phyloP scores from a whole-genome alignment of 2,888 invertebrate genomes.

The Disparrhopalites patrizii region DNA sequence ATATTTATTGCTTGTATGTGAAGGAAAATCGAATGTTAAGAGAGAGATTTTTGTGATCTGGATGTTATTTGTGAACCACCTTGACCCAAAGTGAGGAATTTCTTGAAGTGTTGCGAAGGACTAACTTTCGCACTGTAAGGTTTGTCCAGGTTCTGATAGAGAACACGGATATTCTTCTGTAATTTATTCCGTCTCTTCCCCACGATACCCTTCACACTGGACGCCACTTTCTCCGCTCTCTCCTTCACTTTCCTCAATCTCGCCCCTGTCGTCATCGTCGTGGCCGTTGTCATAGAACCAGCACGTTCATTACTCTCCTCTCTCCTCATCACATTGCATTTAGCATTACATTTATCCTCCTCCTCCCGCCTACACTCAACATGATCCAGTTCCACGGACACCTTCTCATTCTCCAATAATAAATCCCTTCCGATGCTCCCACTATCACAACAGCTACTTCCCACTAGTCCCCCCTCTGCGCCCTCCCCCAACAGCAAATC shows the following conservation, averaged over 20 bases:
- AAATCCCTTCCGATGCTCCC: conserved; percentile 1
- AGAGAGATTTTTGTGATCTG: too few relatives aligned
- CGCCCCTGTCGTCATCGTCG: too few relatives aligned
- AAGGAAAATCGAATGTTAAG: too few relatives aligned
- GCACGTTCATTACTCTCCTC: conserved; percentile 6
- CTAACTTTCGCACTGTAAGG: conserved; percentile 47
- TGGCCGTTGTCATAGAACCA: too few relatives aligned
- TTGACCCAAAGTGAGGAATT: conserved; percentile 47
- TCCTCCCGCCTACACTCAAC: neutral
- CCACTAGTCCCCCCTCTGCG: conserved; percentile 14
- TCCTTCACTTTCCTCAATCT: conserved; percentile 38
- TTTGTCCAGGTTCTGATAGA: conserved; percentile 48
- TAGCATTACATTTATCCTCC: neutral
- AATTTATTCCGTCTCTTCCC: conserved; percentile 34
- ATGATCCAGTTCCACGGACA: conserved; percentile 43
- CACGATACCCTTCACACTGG: conserved; percentile 44
- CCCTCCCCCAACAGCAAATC: conserved; percentile 17
- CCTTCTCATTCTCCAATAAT: conserved; percentile 46
- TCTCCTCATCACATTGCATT: conserved; percentile 27
- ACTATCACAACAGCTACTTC: neutral
- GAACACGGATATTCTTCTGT: conserved; percentile 41
- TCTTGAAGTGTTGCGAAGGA: conserved; percentile 45
- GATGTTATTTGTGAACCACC: too few relatives aligned
- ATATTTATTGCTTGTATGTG: too few relatives aligned
- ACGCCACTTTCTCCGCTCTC: conserved; percentile 43